Evolutionary conservation across 2,113 vertebrate species (phyloP).

Genomic region (Pterocles burchelli): DNA sequence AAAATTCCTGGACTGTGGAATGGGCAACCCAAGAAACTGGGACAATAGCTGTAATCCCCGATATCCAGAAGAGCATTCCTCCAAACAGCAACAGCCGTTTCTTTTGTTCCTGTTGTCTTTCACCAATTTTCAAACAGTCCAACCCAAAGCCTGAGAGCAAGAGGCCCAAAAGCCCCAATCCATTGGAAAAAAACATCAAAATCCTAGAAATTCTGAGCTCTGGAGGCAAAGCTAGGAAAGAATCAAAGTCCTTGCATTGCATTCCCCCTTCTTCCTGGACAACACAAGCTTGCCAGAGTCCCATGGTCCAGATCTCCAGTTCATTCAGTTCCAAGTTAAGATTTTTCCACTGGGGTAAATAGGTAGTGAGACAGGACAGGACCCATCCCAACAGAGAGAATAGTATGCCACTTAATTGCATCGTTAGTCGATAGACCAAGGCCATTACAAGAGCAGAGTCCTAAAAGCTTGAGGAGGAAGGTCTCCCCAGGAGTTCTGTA

Average conservation of each 20-base stretch:
- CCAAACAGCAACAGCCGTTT: slow-evolving; percentile 80
- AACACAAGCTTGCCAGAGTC: slow-evolving; percentile 91
- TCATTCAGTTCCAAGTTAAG: slow-evolving; percentile 93
- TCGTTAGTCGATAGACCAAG: slow-evolving; percentile 27
- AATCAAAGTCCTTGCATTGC: slow-evolving; percentile 90
- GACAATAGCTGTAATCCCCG: slow-evolving; percentile 82
- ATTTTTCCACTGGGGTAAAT: slow-evolving; percentile 92
- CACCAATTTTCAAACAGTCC: slow-evolving; percentile 81
- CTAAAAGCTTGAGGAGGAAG: not conserved
- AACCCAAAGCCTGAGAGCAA: slow-evolving; percentile 81
- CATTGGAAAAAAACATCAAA: slow-evolving; percentile 86
- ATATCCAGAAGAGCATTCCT: slow-evolving; percentile 83
- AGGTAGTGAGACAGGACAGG: slow-evolving; percentile 84
- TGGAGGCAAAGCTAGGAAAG: slow-evolving; percentile 82
- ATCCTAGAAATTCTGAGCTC: slow-evolving; percentile 86
- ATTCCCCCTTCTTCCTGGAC: slow-evolving; percentile 90
- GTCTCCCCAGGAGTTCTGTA: not conserved
- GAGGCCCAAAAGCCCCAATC: slow-evolving; percentile 81
- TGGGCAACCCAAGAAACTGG: slow-evolving; percentile 92
- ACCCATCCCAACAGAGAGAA: slow-evolving; percentile 86
- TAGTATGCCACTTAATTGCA: slow-evolving; percentile 84
- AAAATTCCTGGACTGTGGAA: slow-evolving; percentile 89
- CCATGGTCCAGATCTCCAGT: slow-evolving; percentile 91
- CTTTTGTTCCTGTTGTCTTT: slow-evolving; percentile 74
- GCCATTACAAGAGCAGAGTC: slow-evolving; percentile 57